Conservation (phyloP, 2,888 invertebrate genomes). For the Cephus rjabovi region DNA sequence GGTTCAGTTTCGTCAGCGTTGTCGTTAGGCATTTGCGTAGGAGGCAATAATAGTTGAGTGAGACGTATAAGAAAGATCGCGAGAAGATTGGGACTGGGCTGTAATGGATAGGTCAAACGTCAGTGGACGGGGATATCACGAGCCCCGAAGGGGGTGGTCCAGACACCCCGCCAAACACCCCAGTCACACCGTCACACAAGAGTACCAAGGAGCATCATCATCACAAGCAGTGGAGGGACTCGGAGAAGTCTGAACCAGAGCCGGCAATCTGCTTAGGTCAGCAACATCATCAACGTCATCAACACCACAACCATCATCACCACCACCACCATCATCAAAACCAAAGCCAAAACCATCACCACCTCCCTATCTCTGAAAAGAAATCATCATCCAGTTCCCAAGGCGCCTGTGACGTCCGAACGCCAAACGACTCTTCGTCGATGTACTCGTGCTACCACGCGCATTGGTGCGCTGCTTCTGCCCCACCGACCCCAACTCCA, state of each 20-base stretch:
- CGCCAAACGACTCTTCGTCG: slow-evolving; percentile 53
- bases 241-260: slow-evolving; percentile 54
- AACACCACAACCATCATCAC: slow-evolving; percentile 66
- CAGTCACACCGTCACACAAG: slow-evolving; percentile 63
- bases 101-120: slow-evolving; percentile 66
- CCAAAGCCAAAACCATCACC: slow-evolving; percentile 34
- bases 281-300: slow-evolving; percentile 48
- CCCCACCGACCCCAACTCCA: slow-evolving; percentile 50
- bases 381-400: slow-evolving; percentile 53
- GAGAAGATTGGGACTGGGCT: slow-evolving; percentile 63
- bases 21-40: slow-evolving; percentile 64
- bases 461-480: slow-evolving; percentile 61
- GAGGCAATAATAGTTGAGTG: slow-evolving; percentile 60
- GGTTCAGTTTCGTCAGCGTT: slow-evolving; percentile 61
- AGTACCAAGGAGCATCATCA: slow-evolving; percentile 42
- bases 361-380: slow-evolving; percentile 56
- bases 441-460: slow-evolving; percentile 63
- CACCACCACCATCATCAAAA: slow-evolving; percentile 66
- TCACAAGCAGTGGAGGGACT: slow-evolving; percentile 57
- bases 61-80: slow-evolving; percentile 36
- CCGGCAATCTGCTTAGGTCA: slow-evolving; percentile 60
- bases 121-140: slow-evolving; percentile 62
- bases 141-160: slow-evolving; percentile 60
- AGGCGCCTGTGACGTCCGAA: slow-evolving; percentile 49
- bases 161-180: slow-evolving; percentile 66